Evolutionary conservation across 2,797 vertebrate species (phyloP), one percentile per base, ranked within the genome.

Genomic region (Babyrousa celebensis): DNA sequence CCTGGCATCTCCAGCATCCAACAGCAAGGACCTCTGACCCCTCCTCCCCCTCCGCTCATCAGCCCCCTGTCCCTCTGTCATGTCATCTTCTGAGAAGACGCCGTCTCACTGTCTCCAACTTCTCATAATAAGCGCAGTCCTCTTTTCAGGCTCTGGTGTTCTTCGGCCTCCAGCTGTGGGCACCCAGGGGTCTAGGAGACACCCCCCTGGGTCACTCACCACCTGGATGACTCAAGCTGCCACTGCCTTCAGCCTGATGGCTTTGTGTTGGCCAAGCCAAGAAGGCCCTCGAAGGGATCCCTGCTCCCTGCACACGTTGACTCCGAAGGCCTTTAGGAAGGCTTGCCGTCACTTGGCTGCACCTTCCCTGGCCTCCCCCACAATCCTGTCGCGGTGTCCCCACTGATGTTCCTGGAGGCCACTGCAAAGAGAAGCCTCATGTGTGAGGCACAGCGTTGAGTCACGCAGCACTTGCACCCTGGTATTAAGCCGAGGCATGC

Each of bases 41-140:
- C 29, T 36, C 12, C 0, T 2, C 2, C 4, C 25, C 9, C 4
- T 5, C 23, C 12, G 6, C 4, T 0, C 1, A 2, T 36, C 43
- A 32, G 18, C 29, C 63, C 29, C 32, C 27, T 6, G 43, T 32
- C 70, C 36, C 74, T 65, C 56, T 32, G 16, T 32, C 54, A 32
- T 20, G 43, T 43, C 32, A 48, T 48, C 27, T 71, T 25, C 27
- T 58, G 20, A 80, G 80, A 89, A 80, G 58, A 74, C 21, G 5
- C 15, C 12, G 1, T 43, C 77, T 74, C 36, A 10, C 21, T 3
- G 23, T 27, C 87, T 87, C 29, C 54, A 27, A 0, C 36, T 27
- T 20, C 17, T 52, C 3, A 0, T 0, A 1, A 17, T 20, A 1
- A 25, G 71, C 48, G 79, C 43, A 0, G 60, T 29, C 58, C 32